These are phyloP conservation scores for Dicaeum eximium DNA, from an alignment of 2,113 vertebrate species.

Conservation along the genomic window DNA sequence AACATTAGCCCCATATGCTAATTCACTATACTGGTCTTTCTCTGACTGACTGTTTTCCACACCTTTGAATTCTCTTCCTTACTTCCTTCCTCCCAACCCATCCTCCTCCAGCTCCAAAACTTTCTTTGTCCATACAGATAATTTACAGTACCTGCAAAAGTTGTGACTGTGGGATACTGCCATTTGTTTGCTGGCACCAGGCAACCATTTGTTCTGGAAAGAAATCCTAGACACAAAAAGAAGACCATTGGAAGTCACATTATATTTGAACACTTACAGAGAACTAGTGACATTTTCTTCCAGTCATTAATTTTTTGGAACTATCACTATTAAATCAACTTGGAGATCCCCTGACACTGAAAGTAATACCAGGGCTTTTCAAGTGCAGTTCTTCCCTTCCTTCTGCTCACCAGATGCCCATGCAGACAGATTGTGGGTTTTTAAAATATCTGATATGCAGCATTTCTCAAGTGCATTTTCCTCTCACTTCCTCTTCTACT, in stretches of 20 bases:
- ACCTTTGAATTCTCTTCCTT: not conserved
- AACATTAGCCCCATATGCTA: not conserved
- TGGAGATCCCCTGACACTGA: not conserved
- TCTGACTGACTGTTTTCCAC: not conserved
- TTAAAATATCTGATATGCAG: not conserved
- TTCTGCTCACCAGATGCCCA: not conserved
- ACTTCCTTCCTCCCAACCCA: not conserved
- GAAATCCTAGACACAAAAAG: constrained; percentile 80
- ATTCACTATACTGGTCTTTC: not conserved
- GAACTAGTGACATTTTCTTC: not conserved
- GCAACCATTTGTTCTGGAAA: constrained; percentile 98
- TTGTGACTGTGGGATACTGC: constrained; percentile 87
- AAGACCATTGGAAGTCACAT: not conserved
- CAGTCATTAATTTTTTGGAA: not conserved
- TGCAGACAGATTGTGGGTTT: not conserved
- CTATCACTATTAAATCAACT: not conserved
- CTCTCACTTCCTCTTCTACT: not conserved
- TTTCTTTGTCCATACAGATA: not conserved
- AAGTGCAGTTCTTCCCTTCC: not conserved
- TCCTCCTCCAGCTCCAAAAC: not conserved
- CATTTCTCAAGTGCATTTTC: not conserved
- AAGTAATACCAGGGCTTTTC: not conserved
- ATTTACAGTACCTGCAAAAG: constrained; percentile 86
- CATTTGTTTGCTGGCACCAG: constrained; percentile 93
- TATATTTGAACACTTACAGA: not conserved